Conservation (phyloP, 2,113 vertebrate species). For the Peromyscus maniculatus region DNA sequence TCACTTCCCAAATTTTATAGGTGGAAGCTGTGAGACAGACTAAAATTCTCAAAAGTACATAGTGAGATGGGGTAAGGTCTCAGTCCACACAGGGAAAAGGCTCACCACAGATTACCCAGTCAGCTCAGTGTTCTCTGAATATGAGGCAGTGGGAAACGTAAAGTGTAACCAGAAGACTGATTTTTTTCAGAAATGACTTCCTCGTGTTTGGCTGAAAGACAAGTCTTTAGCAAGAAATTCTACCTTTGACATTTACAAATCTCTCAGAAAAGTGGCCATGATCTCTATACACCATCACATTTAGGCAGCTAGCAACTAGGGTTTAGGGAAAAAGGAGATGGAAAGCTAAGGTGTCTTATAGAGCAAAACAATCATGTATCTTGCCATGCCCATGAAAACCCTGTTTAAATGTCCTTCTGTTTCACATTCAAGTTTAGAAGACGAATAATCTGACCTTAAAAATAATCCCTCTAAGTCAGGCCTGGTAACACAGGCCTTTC, state of each 20-base stretch:
- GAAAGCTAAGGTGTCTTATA: not conserved
- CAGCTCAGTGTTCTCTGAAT: not conserved
- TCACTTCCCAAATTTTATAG: slow-evolving; percentile 14
- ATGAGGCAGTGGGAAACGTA: not conserved
- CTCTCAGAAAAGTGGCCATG: not conserved
- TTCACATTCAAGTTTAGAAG: not conserved
- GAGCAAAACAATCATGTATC: not conserved
- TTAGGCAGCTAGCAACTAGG: not conserved
- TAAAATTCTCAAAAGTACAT: not conserved
- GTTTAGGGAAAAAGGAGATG: not conserved
- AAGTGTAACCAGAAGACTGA: not conserved
- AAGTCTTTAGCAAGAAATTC: not conserved
- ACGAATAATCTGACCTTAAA: not conserved
- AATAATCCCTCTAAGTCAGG: not conserved
- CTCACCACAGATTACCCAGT: not conserved
- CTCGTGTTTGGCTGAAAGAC: not conserved
- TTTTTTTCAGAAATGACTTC: not conserved
- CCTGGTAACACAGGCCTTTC: not conserved
- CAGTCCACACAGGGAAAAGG: not conserved
- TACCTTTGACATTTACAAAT: not conserved
- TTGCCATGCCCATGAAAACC: not conserved
- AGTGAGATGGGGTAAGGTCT: not conserved
- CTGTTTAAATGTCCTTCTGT: rapidly evolving
- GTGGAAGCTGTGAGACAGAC: not conserved
- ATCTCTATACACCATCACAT: not conserved